Percentiles rank a stretch among this genome's conserved stretches.
Conservation (phyloP, 2,888 invertebrate genomes). For the Cheilosia pagana region DNA sequence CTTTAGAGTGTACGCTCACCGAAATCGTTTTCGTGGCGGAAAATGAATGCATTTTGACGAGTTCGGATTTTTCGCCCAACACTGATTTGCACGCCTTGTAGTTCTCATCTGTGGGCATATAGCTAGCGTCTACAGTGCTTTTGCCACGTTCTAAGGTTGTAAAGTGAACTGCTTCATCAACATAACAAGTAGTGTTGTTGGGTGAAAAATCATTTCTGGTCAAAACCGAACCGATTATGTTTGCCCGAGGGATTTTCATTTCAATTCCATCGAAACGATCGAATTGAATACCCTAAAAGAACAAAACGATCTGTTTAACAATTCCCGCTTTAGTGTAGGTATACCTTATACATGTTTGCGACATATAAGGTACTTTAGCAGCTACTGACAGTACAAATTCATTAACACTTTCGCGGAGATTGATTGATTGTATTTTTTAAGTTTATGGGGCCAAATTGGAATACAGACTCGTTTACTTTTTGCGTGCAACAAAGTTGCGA, state of each 20-base stretch:
- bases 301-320: constrained; percentile 67
- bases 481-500: not conserved
- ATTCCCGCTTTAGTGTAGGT: constrained; percentile 64
- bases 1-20: constrained; percentile 76
- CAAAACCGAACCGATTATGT: constrained; percentile 76
- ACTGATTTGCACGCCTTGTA: constrained; percentile 80
- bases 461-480: not conserved
- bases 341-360: not conserved
- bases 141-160: constrained; percentile 79
- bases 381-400: constrained; percentile 43
- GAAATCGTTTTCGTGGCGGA: constrained; percentile 77
- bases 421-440: too few species aligned
- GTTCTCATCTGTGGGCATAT: constrained; percentile 79
- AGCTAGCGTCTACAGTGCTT: constrained; percentile 77
- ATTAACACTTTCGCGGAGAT: constrained; percentile 62
- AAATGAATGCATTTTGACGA: constrained; percentile 76
- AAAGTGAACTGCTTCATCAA: constrained; percentile 79
- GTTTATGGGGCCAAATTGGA: not conserved
- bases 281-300: constrained; percentile 77
- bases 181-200: constrained; percentile 77
- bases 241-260: constrained; percentile 77
- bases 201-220: constrained; percentile 77
- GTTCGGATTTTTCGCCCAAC: constrained; percentile 78
- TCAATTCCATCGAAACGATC: constrained; percentile 78
- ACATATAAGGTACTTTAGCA: constrained; percentile 24